Conservation (phyloP, 1,140 invertebrate species). For the Procambarus clarkii region DNA sequence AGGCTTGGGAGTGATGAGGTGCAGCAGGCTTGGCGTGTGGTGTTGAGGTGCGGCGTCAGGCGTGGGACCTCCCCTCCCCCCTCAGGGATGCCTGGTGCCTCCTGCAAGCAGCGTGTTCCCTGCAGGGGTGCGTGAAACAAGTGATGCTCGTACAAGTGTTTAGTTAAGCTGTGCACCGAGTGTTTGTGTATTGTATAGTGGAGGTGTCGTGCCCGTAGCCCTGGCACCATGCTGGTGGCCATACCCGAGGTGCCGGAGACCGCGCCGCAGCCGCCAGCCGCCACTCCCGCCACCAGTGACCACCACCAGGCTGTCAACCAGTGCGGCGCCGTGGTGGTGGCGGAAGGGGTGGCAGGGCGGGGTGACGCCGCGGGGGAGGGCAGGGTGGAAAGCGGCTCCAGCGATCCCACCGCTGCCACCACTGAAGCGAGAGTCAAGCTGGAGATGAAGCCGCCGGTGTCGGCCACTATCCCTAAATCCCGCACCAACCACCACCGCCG, state of each 20-base stretch:
- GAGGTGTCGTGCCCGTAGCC: background rate
- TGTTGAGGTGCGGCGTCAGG: too few relatives aligned
- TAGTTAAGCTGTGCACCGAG: constrained; percentile 12
- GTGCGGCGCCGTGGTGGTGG: background rate
- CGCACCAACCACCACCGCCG: constrained; percentile 11
- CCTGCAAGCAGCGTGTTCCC: background rate
- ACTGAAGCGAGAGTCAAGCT: background rate
- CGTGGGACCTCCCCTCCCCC: background rate
- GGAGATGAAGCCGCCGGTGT: constrained; percentile 54
- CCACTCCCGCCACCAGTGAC: constrained; percentile 8
- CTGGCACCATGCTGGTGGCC: constrained; percentile 44
- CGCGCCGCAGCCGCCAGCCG: constrained; percentile 2
- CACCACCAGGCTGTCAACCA: constrained; percentile 23
- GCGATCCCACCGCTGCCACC: background rate
- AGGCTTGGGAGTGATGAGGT: too few relatives aligned
- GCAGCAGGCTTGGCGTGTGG: too few relatives aligned
- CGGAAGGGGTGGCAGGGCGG: background rate
- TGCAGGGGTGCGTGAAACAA: too few relatives aligned
- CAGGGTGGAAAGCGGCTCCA: background rate
- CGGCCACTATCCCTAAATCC: constrained; percentile 53
- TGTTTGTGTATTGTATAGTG: background rate
- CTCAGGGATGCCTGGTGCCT: background rate
- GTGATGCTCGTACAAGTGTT: too few relatives aligned
- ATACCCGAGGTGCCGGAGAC: constrained; percentile 58
- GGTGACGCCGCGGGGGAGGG: background rate